Evolutionary conservation across 2,113 vertebrate species (phyloP).

Genomic region (Leptocoma aspasia): DNA sequence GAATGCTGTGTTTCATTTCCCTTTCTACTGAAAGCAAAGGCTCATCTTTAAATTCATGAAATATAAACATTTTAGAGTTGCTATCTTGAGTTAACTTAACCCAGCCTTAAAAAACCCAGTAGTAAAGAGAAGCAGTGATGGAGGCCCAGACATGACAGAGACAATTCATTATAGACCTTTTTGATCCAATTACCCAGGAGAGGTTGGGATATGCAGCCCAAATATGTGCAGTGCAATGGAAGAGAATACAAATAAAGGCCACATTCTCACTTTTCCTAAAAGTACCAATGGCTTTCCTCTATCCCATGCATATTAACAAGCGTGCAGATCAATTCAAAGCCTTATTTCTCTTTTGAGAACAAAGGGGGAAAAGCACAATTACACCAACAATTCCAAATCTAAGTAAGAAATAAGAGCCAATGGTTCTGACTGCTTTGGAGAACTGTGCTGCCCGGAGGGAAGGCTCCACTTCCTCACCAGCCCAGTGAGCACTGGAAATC

Average conservation of each 20-base stretch:
- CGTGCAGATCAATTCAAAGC: not conserved
- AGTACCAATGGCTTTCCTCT: not conserved
- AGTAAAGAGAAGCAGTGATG: not conserved
- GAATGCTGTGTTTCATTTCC: slow-evolving; percentile 18
- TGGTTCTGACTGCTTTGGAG: not conserved
- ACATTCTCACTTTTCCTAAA: not conserved
- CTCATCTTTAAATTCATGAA: not conserved
- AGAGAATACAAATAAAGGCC: not conserved
- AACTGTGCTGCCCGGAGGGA: not conserved
- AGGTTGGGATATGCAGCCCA: not conserved
- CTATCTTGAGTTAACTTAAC: slow-evolving; percentile 2
- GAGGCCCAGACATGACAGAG: not conserved
- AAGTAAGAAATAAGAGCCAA: not conserved
- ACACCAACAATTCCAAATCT: not conserved
- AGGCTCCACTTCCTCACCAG: not conserved
- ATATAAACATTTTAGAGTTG: not conserved
- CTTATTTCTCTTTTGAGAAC: not conserved
- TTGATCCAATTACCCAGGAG: slow-evolving; percentile 23
- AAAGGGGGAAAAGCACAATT: not conserved
- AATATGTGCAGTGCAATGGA: not conserved
- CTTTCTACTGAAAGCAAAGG: not conserved
- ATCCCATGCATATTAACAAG: not conserved
- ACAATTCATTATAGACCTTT: slow-evolving; percentile 13
- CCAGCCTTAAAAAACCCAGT: not conserved
- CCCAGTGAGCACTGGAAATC: not conserved